Conservation (phyloP, 2,888 invertebrate genomes). For the Octodonta nipae region DNA sequence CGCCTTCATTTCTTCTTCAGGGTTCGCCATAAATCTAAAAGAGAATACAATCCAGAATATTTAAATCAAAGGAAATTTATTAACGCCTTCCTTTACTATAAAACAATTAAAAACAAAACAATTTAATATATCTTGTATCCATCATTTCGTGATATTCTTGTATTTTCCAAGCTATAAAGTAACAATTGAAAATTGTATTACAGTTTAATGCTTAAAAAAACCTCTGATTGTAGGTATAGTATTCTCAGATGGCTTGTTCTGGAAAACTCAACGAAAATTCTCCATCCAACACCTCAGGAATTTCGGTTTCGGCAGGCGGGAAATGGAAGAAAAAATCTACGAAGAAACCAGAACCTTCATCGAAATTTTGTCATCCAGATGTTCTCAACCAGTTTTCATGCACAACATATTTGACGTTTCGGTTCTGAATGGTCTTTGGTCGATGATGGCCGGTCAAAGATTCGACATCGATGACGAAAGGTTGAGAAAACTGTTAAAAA, state of each 20-base stretch:
- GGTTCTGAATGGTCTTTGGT: slow-evolving; percentile 57
- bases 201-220: neutral
- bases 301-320: slow-evolving; percentile 48
- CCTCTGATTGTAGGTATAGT: slow-evolving; percentile 47
- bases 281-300: slow-evolving; percentile 49
- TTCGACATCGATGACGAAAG: slow-evolving; percentile 47
- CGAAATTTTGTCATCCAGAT: slow-evolving; percentile 31
- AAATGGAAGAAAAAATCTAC: slow-evolving; percentile 47
- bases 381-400: slow-evolving; percentile 32
- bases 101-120: too few relatives aligned
- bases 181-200: too few relatives aligned
- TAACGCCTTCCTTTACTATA: too few relatives aligned
- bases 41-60: too few relatives aligned
- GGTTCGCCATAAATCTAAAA: too few relatives aligned
- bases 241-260: slow-evolving; percentile 52
- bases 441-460: slow-evolving; percentile 46
- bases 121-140: too few relatives aligned
- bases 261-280: slow-evolving; percentile 54
- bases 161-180: too few relatives aligned
- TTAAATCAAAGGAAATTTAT: too few relatives aligned
- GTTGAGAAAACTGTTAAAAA: slow-evolving; percentile 41
- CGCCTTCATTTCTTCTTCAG: too few relatives aligned
- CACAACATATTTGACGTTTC: slow-evolving; percentile 41
- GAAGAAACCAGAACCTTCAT: slow-evolving; percentile 44
- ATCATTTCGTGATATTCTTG: too few relatives aligned